These are phyloP conservation scores for Zaprionus tsacasi DNA, from an alignment of 1,140 invertebrate genomes.

Conservation along the genomic window DNA sequence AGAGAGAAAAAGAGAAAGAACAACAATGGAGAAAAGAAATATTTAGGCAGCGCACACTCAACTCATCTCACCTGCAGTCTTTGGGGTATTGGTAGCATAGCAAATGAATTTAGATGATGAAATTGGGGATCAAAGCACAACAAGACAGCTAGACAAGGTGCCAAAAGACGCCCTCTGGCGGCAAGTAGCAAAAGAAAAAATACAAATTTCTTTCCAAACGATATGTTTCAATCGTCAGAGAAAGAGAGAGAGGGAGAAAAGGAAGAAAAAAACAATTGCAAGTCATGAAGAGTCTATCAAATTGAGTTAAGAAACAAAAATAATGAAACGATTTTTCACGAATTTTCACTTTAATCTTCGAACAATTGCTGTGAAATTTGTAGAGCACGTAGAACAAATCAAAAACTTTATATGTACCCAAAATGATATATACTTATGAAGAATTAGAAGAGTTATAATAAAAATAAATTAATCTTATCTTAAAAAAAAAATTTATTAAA, in stretches of 20 bases:
- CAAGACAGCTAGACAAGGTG: conserved; percentile 11
- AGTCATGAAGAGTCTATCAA: background rate
- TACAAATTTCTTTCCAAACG: background rate
- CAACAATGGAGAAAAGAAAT: background rate
- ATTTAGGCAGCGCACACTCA: background rate
- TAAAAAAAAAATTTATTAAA: too few relatives aligned
- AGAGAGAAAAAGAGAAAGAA: conserved; percentile 2
- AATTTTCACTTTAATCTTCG: background rate
- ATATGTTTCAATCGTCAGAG: background rate
- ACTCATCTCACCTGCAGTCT: background rate
- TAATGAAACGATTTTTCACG: background rate
- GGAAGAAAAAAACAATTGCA: background rate
- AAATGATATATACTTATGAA: background rate
- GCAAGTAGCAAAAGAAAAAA: background rate
- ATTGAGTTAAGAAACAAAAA: background rate
- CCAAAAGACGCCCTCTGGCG: conserved; percentile 17
- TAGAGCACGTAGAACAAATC: background rate
- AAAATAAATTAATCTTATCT: too few relatives aligned
- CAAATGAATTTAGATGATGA: conserved; percentile 34
- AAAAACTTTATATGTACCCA: background rate
- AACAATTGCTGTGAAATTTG: background rate
- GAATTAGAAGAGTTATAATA: background rate
- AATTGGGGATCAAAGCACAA: conserved; percentile 30
- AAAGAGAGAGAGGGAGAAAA: background rate
- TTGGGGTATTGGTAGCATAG: conserved; percentile 5